phyloP scores from a whole-genome alignment of 35 echinoderm and acorn worm genomes.

The Hemicentrotus pulcherrimus region DNA sequence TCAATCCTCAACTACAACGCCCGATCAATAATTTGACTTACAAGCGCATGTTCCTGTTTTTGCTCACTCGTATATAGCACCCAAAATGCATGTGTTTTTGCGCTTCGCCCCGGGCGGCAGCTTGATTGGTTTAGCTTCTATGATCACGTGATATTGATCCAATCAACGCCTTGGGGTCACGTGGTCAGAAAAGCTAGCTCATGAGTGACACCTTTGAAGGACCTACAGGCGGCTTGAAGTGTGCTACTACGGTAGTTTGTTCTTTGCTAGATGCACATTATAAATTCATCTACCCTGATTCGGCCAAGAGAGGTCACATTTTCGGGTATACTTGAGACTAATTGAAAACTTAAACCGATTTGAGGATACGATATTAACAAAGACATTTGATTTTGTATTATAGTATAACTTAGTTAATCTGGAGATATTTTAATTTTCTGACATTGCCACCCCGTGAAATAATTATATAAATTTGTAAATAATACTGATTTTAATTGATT shows the following conservation, averaged over 20 bases:
- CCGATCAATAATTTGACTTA: background rate
- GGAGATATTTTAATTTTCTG: too few species aligned
- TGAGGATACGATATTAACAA: too few species aligned
- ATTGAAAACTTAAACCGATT: too few species aligned
- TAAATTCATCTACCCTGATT: background rate
- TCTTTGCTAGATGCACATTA: background rate
- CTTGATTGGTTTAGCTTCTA: background rate
- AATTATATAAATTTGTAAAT: too few species aligned
- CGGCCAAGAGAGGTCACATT: too few species aligned
- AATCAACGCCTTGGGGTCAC: slow-evolving; percentile 8
- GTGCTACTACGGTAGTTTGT: background rate
- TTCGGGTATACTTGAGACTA: too few species aligned
- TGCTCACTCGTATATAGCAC: background rate
- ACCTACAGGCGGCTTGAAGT: background rate
- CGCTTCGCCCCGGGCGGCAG: background rate
- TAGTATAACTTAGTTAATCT: too few species aligned
- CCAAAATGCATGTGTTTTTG: background rate
- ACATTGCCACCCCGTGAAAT: too few species aligned
- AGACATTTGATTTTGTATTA: too few species aligned
- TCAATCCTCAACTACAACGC: background rate
- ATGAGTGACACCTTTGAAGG: background rate
- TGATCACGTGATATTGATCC: slow-evolving; percentile 12
- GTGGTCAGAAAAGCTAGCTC: background rate
- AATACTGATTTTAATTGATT: too few species aligned
- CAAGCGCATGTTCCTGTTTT: background rate